Evolutionary conservation across 2,888 invertebrate genomes (phyloP), one percentile per base, ranked within the genome.

Genomic region (Halictus quadricinctus): DNA sequence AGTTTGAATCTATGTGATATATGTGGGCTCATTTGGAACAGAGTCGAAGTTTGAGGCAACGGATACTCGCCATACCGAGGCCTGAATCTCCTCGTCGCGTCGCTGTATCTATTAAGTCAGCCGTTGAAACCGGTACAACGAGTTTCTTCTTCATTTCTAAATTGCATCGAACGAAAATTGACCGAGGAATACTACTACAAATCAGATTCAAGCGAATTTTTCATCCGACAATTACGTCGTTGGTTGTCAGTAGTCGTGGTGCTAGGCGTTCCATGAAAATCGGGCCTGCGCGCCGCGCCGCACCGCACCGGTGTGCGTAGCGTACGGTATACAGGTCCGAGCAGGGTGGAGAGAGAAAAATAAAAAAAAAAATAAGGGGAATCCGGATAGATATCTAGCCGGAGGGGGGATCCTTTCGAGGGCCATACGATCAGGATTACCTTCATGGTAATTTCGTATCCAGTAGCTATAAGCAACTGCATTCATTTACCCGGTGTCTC

Each of bases 401-500:
- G 48, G 70, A 80, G 83, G 80, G 81, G 48, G 78, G 81, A 83
- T 85, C 81, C 80, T 83, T 85, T 80, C 79, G 76, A 81, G 83
- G 78, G 76, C 75, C 60, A 25, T 78, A 79, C 85, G 84, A 88
- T 85, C 86, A 86, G 87, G 89, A 90, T 91, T 91, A 91, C 86
- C 91, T 89, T 86, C 81, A 76, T 88, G 89, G 87, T 90, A 87
- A 90, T 91, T 86, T 87, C 81, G 88, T 85, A 91, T 89, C 87
- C 91, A 87, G 90, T 90, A 89, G 91, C 89, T 88, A 85, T 89
- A 88, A 88, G 82, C 84, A 83, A 87, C 88, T 88, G 91, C 88
- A 87, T 83, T 84, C 77, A 36, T 84, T 84, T 83, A 83, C 50
- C 41, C 79, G 66, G 87, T 78, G 84, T 81, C 77, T 72, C 48